Evolutionary conservation across 2,113 vertebrate genomes (phyloP).

Genomic region (Aegotheles bennettii): DNA sequence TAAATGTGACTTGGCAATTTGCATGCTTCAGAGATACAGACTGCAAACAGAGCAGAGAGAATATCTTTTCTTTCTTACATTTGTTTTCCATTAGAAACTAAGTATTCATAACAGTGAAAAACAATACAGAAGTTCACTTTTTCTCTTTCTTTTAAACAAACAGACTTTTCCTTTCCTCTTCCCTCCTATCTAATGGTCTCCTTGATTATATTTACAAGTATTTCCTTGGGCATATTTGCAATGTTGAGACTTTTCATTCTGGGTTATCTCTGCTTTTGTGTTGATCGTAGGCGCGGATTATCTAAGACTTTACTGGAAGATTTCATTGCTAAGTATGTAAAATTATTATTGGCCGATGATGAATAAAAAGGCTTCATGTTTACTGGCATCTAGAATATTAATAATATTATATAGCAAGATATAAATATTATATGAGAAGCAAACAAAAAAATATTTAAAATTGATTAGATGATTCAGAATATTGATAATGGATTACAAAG

Average conservation of each 20-base stretch:
- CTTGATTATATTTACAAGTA: neutral
- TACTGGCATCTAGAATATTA: constrained; percentile 39
- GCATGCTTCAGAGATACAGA: neutral
- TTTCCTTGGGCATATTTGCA: neutral
- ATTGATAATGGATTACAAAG: neutral
- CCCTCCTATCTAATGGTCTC: neutral
- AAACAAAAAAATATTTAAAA: constrained; percentile 50
- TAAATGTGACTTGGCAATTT: neutral
- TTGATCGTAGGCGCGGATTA: neutral
- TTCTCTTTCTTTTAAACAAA: too few relatives aligned
- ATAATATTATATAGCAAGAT: constrained; percentile 29
- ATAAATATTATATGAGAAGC: constrained; percentile 66
- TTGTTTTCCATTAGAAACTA: neutral
- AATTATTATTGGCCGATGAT: constrained; percentile 57
- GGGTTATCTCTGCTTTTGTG: neutral
- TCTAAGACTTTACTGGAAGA: neutral
- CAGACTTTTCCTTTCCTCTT: neutral
- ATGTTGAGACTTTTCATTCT: neutral
- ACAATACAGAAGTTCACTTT: neutral
- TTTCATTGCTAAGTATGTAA: constrained; percentile 6
- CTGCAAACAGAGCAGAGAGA: neutral
- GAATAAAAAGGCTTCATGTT: constrained; percentile 51
- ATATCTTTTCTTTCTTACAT: neutral
- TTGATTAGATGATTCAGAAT: neutral
- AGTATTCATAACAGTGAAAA: neutral